phyloP scores from a whole-genome alignment of 2,797 vertebrate species.

The Fringilla coelebs region DNA sequence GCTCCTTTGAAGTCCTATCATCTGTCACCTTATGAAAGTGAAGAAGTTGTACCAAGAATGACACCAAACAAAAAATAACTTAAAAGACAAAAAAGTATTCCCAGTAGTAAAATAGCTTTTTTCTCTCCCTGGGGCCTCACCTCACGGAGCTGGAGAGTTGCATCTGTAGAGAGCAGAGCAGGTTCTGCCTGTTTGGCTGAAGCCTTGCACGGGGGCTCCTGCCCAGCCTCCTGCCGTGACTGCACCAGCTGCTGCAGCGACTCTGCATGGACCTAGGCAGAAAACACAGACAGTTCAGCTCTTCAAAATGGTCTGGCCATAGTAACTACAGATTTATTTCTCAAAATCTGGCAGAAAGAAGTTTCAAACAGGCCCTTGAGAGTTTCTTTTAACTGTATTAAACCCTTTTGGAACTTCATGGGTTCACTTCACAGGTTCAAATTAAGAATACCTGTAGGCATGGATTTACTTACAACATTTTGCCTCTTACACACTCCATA shows the following conservation, averaged over 20 bases:
- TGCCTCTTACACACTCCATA: neutral
- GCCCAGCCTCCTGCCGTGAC: constrained; percentile 81
- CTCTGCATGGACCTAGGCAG: constrained; percentile 81
- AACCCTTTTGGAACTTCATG: neutral
- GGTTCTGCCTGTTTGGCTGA: constrained; percentile 85
- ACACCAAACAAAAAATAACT: neutral
- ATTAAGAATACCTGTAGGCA: neutral
- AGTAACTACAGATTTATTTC: neutral
- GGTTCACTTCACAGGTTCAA: neutral
- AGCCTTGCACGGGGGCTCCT: constrained; percentile 82
- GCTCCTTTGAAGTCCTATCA: neutral
- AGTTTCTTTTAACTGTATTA: neutral
- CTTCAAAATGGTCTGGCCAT: neutral
- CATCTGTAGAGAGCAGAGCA: constrained; percentile 76
- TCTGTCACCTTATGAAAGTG: neutral
- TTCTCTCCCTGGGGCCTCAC: constrained; percentile 64
- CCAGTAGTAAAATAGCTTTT: neutral
- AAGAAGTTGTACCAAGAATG: neutral
- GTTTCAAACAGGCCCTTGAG: neutral
- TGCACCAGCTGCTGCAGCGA: constrained; percentile 82
- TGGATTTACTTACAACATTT: neutral
- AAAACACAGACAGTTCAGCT: neutral
- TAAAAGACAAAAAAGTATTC: neutral
- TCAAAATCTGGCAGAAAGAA: neutral
- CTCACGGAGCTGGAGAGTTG: constrained; percentile 85